Evolutionary conservation across 2,797 vertebrate species (phyloP).

Genomic region (Trichosurus vulpecula): DNA sequence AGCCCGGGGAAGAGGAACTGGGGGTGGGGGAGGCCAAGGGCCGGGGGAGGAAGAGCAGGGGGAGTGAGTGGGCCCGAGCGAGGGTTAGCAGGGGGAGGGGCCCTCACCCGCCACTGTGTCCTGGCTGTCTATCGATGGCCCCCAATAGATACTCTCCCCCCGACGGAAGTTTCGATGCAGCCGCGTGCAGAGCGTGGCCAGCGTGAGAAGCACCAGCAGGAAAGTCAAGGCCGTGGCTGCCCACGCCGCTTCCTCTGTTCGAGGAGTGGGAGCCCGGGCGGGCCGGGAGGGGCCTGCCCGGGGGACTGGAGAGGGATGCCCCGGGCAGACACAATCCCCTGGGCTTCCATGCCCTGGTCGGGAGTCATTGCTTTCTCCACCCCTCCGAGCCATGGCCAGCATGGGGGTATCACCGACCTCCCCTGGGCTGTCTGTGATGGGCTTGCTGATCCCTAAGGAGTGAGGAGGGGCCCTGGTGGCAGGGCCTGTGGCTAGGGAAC

Average conservation of each 20-base stretch:
- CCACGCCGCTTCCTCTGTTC: conserved; percentile 91
- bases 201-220: conserved; percentile 89
- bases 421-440: not conserved
- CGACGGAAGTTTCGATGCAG: conserved; percentile 91
- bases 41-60: rapidly evolving
- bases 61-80: too few species aligned
- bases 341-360: conserved; percentile 47
- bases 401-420: not conserved
- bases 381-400: not conserved
- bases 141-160: conserved; percentile 91
- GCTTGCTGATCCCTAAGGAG: conserved; percentile 18
- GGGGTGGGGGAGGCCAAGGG: rapidly evolving
- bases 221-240: conserved; percentile 92
- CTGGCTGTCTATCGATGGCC: conserved; percentile 84
- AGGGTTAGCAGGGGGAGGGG: rapidly evolving
- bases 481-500: conserved; percentile 28
- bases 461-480: conserved; percentile 13
- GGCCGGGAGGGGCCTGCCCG: conserved; percentile 37
- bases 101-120: conserved; percentile 91
- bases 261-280: conserved; percentile 79
- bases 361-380: conserved; percentile 21
- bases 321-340: conserved; percentile 74
- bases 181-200: conserved; percentile 91
- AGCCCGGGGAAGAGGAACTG: not conserved
- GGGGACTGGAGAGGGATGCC: conserved; percentile 51